These are phyloP conservation scores for Littorina saxatilis DNA, from an alignment of 1,140 invertebrate species.

Conservation along the genomic window DNA sequence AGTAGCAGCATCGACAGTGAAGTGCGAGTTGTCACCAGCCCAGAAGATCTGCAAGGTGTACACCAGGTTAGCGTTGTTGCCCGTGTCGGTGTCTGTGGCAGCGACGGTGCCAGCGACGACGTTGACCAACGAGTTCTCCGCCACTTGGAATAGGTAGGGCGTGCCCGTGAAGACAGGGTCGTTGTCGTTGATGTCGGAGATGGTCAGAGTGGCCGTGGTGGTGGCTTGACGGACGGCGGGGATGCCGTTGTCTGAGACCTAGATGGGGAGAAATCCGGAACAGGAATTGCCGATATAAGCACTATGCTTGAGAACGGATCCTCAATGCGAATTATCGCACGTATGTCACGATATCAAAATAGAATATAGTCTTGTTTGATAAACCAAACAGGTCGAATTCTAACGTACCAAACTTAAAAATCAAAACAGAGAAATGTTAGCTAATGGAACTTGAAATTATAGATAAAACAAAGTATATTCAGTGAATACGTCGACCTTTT, in stretches of 20 bases:
- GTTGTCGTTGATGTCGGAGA: slow-evolving; percentile 61
- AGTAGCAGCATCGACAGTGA: slow-evolving; percentile 43
- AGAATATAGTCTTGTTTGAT: too few relatives aligned
- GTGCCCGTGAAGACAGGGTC: slow-evolving; percentile 45
- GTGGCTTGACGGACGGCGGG: slow-evolving; percentile 31
- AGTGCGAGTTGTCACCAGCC: slow-evolving; percentile 42
- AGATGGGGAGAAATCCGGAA: too few relatives aligned
- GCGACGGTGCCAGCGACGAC: slow-evolving; percentile 38
- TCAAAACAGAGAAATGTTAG: too few relatives aligned
- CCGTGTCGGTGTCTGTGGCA: slow-evolving; percentile 58
- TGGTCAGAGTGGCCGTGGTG: slow-evolving; percentile 44
- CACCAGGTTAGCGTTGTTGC: slow-evolving; percentile 50
- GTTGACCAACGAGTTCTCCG: slow-evolving; percentile 53
- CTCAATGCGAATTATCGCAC: too few relatives aligned
- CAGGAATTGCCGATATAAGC: too few relatives aligned
- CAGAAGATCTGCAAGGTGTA: slow-evolving; percentile 50
- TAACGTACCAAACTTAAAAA: too few relatives aligned
- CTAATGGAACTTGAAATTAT: too few relatives aligned
- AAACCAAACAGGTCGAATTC: too few relatives aligned
- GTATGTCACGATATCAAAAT: too few relatives aligned
- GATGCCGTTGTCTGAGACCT: slow-evolving; percentile 54
- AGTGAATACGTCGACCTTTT: too few relatives aligned
- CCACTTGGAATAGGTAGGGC: slow-evolving; percentile 48
- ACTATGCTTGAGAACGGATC: too few relatives aligned
- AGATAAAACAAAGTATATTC: too few relatives aligned